Evolutionary conservation across 2,888 invertebrate genomes (phyloP), one percentile per base, ranked within the genome.

Genomic region (Theodoxus fluviatilis): DNA sequence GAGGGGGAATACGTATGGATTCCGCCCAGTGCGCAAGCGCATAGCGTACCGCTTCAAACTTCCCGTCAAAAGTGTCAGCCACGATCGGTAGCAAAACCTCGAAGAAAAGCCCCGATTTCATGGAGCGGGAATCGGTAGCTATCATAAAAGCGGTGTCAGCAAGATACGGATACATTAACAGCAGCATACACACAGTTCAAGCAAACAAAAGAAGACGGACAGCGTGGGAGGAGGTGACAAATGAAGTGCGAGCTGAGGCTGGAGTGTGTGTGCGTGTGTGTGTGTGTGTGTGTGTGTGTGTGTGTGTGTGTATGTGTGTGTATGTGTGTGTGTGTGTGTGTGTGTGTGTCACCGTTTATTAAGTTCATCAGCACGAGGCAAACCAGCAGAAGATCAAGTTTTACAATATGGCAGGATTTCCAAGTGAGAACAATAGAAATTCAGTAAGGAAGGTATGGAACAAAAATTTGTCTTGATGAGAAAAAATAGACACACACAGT

Each of bases 201-300:
- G 64, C 25, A n/a, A 6, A 28, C 22, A 28, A 38, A 43, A 38
- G 28, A 64, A 64, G 28, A 64, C 28, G 43, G 12, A 64, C 28
- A 40, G 2, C 3, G 38, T 28, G 2, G n/a, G 22, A 40, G 4
- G n/a, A 22, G 31, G 64, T 28, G 12, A 43, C 1, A 6, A 25
- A 40, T 28, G 43, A 18, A 25, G 35, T 35, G 33, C 59, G 35
- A 25, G n/a, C 31, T 6, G n/a, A 61, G n/a, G 9, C 7, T 52
- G n/a, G 22, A 25, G 57, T 57, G 57, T 25, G 57, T 57, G 12
- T 57, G 57, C 31, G 57, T 57, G 57, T 57, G 28, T 57, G 57
- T 57, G 57, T 57, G 57, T 57, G 57, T 57, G 57, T 57, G 57
- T 57, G 57, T 57, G 57, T 57, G 57, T 15, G 57, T 25, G 57